phyloP scores from a whole-genome alignment of 2,888 invertebrate species.

The Epistrophella euchroma region DNA sequence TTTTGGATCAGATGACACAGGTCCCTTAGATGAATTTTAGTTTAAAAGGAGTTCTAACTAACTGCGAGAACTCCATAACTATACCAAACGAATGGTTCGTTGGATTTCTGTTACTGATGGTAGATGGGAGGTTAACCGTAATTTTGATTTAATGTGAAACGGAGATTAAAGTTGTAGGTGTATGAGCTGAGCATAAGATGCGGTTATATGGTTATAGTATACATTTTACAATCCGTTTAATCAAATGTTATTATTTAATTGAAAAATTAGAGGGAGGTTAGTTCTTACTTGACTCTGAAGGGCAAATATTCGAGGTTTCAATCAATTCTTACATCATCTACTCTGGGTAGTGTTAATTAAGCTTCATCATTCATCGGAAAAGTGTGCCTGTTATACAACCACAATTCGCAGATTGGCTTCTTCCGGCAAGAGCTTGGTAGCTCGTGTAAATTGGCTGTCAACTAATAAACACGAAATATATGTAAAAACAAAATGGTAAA shows the following conservation, averaged over 20 bases:
- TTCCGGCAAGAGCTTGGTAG: too few species aligned
- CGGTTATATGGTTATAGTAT: neutral
- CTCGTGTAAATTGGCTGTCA: too few species aligned
- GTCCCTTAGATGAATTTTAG: conserved; percentile 41
- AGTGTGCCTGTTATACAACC: too few species aligned
- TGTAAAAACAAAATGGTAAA: too few species aligned
- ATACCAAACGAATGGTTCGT: conserved; percentile 46
- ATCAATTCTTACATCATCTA: too few species aligned
- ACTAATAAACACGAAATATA: too few species aligned
- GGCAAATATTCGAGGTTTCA: too few species aligned
- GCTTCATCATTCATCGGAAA: too few species aligned
- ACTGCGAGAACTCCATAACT: conserved; percentile 1
- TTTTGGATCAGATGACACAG: conserved; percentile 38
- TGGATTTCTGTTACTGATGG: conserved; percentile 52
- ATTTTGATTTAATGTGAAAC: conserved; percentile 70
- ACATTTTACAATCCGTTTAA: neutral
- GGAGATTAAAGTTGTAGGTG: conserved; percentile 17
- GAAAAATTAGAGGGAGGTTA: neutral
- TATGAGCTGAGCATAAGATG: neutral
- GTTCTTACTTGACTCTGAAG: too few species aligned
- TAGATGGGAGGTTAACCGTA: conserved; percentile 67
- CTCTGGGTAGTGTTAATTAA: too few species aligned
- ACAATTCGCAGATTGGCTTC: too few species aligned
- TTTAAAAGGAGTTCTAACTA: neutral
- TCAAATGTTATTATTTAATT: neutral